Conservation (phyloP, 2,888 invertebrate genomes). For the Hirtodrosophila cameraria region DNA sequence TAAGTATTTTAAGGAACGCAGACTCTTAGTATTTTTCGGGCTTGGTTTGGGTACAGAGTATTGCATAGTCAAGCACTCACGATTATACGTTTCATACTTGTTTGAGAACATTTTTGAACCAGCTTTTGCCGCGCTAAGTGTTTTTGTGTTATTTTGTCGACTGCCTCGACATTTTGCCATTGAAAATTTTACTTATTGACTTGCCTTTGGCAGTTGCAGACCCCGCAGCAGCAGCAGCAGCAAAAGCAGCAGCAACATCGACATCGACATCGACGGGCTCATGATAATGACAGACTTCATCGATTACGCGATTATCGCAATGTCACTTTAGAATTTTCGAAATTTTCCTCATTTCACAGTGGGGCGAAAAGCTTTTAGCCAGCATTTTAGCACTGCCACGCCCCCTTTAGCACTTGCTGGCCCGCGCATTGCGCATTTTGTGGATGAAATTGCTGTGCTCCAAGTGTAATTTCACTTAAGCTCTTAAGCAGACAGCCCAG, state of each 20-base stretch:
- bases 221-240: not conserved
- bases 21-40: too few species aligned
- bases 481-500: conserved; percentile 68
- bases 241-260: not conserved
- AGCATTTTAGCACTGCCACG: conserved; percentile 45
- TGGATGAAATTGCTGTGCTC: conserved; percentile 73
- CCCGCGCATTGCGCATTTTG: conserved; percentile 53
- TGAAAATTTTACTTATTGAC: conserved; percentile 73
- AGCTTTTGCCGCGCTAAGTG: conserved; percentile 49
- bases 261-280: conserved; percentile 43
- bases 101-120: conserved; percentile 36
- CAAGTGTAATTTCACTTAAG: conserved; percentile 80
- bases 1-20: too few species aligned
- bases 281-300: conserved; percentile 79
- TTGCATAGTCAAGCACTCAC: too few species aligned
- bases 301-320: conserved; percentile 78
- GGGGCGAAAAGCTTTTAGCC: conserved; percentile 71
- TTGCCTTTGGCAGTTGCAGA: conserved; percentile 47
- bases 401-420: conserved; percentile 19
- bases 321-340: conserved; percentile 74
- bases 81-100: too few species aligned
- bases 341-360: conserved; percentile 66
- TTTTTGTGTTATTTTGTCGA: conserved; percentile 43
- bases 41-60: too few species aligned
- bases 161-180: conserved; percentile 44